These are phyloP conservation scores for Gulo gulo DNA, from an alignment of 2,113 vertebrate species.

Conservation along the genomic window DNA sequence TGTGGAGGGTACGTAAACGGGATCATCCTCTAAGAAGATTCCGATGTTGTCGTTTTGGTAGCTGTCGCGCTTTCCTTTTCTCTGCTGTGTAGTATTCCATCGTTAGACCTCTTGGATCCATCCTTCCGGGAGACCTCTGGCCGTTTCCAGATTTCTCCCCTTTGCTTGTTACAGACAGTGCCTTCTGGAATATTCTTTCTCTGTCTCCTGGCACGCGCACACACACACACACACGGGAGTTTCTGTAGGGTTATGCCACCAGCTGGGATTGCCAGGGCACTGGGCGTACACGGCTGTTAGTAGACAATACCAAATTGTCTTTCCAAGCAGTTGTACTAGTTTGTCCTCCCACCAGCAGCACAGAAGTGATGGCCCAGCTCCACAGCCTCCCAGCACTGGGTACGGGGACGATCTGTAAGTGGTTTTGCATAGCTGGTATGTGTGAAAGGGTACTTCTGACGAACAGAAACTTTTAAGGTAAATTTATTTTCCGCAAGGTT, in stretches of 20 bases:
- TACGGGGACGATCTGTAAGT: too few relatives aligned
- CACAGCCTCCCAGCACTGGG: fast-evolving
- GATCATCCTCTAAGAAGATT: fast-evolving
- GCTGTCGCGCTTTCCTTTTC: neutral
- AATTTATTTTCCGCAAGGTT: neutral
- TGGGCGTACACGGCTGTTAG: fast-evolving
- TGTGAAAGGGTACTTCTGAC: neutral
- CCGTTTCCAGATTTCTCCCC: neutral
- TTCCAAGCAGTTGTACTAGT: fast-evolving
- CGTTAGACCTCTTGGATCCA: fast-evolving
- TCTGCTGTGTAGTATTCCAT: neutral
- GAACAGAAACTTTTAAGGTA: neutral
- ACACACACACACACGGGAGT: neutral
- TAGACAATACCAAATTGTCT: neutral
- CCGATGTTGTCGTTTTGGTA: fast-evolving
- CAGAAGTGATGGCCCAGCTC: fast-evolving
- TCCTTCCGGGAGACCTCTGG: too few relatives aligned
- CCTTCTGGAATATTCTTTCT: neutral
- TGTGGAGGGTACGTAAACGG: fast-evolving
- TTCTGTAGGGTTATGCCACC: neutral
- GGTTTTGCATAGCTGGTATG: neutral
- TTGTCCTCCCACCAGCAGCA: neutral
- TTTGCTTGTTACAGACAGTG: neutral
- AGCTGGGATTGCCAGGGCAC: neutral
- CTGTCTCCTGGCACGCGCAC: neutral